phyloP scores from a whole-genome alignment of 2,888 invertebrate species.

The Conchocele bisecta region DNA sequence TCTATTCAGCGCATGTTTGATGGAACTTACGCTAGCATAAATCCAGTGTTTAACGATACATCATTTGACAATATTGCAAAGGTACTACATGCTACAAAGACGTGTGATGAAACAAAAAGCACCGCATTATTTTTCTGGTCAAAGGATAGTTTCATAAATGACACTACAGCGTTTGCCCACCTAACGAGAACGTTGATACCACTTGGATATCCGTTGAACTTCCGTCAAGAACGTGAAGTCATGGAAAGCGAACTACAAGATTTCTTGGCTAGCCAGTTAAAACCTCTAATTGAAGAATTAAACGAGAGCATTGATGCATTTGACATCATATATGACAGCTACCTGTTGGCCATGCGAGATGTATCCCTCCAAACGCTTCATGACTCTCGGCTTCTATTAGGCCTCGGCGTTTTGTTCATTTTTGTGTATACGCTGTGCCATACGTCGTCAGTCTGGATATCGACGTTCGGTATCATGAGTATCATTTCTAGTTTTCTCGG shows the following conservation, averaged over 20 bases:
- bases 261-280: constrained; percentile 49
- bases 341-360: constrained; percentile 56
- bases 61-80: constrained; percentile 60
- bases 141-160: constrained; percentile 45
- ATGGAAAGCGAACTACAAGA: constrained; percentile 52
- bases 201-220: constrained; percentile 60
- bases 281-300: constrained; percentile 42
- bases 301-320: constrained; percentile 23
- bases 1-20: constrained; percentile 71
- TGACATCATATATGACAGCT: constrained; percentile 61
- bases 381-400: constrained; percentile 60
- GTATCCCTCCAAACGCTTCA: constrained; percentile 56
- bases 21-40: constrained; percentile 59
- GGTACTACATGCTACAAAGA: constrained; percentile 62
- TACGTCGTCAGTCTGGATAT: constrained; percentile 69
- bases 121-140: constrained; percentile 61
- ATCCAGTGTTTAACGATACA: constrained; percentile 66
- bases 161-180: constrained; percentile 26
- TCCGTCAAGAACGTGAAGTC: constrained; percentile 33
- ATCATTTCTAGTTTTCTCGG: constrained; percentile 68
- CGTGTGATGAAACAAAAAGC: constrained; percentile 50
- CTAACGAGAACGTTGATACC: constrained; percentile 59
- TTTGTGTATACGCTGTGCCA: constrained; percentile 67
- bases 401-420: constrained; percentile 65
- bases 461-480: constrained; percentile 62